Conservation (phyloP, 1,140 invertebrate species). For the Hylaeus anthracinus region DNA sequence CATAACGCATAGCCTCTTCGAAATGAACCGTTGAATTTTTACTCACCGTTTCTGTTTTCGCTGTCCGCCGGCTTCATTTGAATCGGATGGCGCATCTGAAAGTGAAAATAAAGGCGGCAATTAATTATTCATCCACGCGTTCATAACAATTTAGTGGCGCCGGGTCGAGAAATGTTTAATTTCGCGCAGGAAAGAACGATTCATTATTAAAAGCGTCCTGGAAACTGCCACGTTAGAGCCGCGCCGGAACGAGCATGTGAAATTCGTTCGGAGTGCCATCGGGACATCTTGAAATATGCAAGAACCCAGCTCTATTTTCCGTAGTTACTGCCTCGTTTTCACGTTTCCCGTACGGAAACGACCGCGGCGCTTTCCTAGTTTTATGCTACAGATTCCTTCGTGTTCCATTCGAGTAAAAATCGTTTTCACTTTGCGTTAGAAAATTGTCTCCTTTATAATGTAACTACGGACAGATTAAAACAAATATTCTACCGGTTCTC, state of each 20-base stretch:
- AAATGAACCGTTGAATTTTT: constrained; percentile 7
- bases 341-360: constrained; percentile 4
- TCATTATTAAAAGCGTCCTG: constrained; percentile 43
- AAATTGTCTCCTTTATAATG: not conserved
- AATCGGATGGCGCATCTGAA: constrained; percentile 99
- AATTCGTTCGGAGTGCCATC: constrained; percentile 31
- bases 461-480: not conserved
- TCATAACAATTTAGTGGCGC: not conserved
- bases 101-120: constrained; percentile 53
- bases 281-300: constrained; percentile 48
- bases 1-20: not conserved
- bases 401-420: not conserved
- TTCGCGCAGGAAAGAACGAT: constrained; percentile 13
- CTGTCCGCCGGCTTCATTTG: constrained; percentile 99
- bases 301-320: constrained; percentile 26
- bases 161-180: not conserved
- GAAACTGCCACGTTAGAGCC: constrained; percentile 28
- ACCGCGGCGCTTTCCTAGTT: not conserved
- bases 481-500: not conserved
- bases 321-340: constrained; percentile 24
- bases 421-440: not conserved
- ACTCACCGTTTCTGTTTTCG: constrained; percentile 98
- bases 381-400: constrained; percentile 39
- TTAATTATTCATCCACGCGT: not conserved
- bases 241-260: constrained; percentile 6